Conservation (phyloP, 2,888 invertebrate genomes). For the Ennomos fuscantarius region DNA sequence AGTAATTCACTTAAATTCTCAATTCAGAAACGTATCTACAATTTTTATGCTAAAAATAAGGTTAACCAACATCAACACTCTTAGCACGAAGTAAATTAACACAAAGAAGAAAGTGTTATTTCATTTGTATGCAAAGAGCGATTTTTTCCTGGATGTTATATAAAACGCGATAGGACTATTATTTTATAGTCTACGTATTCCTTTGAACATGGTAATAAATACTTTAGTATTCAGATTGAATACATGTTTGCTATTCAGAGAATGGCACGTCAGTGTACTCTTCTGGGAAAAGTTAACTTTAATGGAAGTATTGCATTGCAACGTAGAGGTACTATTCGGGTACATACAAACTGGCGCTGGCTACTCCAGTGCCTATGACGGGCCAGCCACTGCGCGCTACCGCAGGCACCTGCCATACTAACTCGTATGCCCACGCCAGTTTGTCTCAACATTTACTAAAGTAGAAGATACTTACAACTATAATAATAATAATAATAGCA, state of each 20-base stretch:
- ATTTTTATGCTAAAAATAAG: background rate
- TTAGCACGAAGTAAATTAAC: background rate
- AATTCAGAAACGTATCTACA: no score
- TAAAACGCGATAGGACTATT: background rate
- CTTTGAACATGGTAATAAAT: slow-evolving; percentile 4
- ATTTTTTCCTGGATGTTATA: background rate
- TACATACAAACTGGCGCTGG: no score
- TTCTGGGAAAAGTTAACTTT: slow-evolving; percentile 6
- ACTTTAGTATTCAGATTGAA: slow-evolving; percentile 10
- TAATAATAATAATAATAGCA: no score
- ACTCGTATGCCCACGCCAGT: no score
- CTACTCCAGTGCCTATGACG: no score
- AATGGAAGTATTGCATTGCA: no score
- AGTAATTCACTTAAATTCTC: no score
- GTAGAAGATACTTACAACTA: no score
- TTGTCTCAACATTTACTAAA: no score
- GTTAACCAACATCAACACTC: background rate
- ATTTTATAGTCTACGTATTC: background rate
- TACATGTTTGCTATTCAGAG: slow-evolving; percentile 4
- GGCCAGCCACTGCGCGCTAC: no score
- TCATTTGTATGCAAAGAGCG: background rate
- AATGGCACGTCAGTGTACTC: slow-evolving; percentile 2
- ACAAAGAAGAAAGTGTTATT: background rate
- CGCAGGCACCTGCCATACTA: no score
- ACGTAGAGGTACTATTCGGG: no score